Base-by-base conservation (phyloP, 35 echinoderm and acorn worm genomes). In the Eucidaris tribuloides region DNA sequence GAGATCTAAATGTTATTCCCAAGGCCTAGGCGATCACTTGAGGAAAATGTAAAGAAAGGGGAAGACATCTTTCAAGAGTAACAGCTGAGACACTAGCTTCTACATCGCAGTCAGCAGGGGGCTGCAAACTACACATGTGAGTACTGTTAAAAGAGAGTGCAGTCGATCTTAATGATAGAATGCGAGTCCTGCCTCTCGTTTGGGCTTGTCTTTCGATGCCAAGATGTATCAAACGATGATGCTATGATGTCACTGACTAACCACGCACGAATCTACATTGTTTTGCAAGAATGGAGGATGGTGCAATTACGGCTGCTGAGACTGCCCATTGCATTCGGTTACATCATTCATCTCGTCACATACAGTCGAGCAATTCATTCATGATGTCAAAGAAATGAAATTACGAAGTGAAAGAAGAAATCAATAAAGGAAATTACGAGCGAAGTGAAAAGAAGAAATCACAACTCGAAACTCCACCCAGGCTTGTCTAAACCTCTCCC, bases 181-280 rank as follows among this genome's bases (percentile, higher is more conserved):
- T 71, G 65, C 42, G 65, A 71, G 38, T 71, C 65, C n/a, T 71
- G 65, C 18, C 65, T 71, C 18, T n/a, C n/a, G 32, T 30, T 72
- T 72, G 66, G 66, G 66, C 66, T 41, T 72, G 66, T 72, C 66
- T 72, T n/a, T 42, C 34, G 18, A 72, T 72, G 66, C 38, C 66
- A 72, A 17, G 39, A 72, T 72, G 66, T 72, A 18, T 37, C 66
- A 13, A 23, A 39, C 42, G 66, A 72, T n/a, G n/a, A 39, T 39
- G 36, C 33, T 72, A 72, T 42, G 66, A 72, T 42, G 4, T 42
- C n/a, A 13, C 38, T 72, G 7, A 42, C 66, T 5, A 72, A 72
- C 20, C 66, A 72, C 42, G 66, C 66, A 42, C n/a, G n/a, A 72
- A 42, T 39, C 66, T 72, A 3, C 66, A 72, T 72, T 72, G 66